Base-by-base conservation (phyloP, 2,113 vertebrate genomes). In the Oreochromis niloticus region DNA sequence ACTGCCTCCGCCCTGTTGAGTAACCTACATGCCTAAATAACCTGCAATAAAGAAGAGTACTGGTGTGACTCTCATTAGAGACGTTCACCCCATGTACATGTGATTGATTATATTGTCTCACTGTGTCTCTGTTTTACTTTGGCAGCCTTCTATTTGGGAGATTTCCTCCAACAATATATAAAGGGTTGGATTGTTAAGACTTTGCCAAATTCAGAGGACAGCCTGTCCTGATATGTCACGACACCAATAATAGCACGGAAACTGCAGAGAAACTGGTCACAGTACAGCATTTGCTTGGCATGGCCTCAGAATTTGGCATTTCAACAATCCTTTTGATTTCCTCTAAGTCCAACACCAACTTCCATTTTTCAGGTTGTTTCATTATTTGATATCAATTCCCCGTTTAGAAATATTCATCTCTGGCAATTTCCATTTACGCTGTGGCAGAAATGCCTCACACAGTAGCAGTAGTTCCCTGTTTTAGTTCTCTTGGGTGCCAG, bases 391-490 rank as follows among this genome's bases (percentile, higher is more conserved):
- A 59, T 88, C 79, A 12, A 84, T 93, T 93, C 90, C 88, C 48
- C 55, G 39, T 93, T 93, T 36, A 66, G 54, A 57, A 57, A 86
- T 80, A 84, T 75, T 56, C 36, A 84, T 32, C 57, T 41, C 3
- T 34, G 14, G 16, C 17, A 11, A 57, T 48, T 87, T 81, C 17
- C 3, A 24, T 52, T 61, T 82, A 39, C 3, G 5, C 6, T 5
- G 27, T n/a, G 59, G 14, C 63, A 87, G 27, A 90, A 48, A 88
- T n/a, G 50, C 27, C 30, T 80, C 36, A 57, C 24, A 59, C 22
- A 13, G 73, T 24, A 50, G 75, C 13, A 19, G 24, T 88, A 83
- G 63, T 94, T 95, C 91, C 91, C 32, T 84, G 13, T 95, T 94
- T 94, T 92, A 82, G 82, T 93, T 94, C 85, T 91, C 34, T 80